Percentiles rank a stretch among this genome's conserved stretches.
These are phyloP conservation scores for Rhyacophila brunnea DNA, from an alignment of 1,140 invertebrate genomes.

Conservation along the genomic window DNA sequence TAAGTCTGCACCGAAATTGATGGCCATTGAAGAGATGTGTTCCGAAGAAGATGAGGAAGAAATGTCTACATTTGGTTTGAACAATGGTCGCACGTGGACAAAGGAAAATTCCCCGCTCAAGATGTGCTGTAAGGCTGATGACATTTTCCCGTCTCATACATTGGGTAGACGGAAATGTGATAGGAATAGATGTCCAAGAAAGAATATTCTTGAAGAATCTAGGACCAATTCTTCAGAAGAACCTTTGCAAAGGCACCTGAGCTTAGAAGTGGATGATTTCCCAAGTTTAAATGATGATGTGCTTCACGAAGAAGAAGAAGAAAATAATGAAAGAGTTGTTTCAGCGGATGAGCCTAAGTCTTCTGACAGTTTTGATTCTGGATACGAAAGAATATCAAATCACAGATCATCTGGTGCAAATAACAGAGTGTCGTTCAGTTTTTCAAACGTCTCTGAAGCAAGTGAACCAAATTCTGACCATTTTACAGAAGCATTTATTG, in stretches of 20 bases:
- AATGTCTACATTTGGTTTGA: constrained; percentile 26
- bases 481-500: constrained; percentile 1
- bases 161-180: constrained; percentile 45
- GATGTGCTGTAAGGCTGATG: constrained; percentile 46
- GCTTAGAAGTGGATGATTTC: constrained; percentile 2
- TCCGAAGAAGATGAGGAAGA: constrained; percentile 79
- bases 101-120: constrained; percentile 44
- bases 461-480: constrained; percentile 38
- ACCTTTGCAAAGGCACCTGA: constrained; percentile 10
- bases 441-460: constrained; percentile 38
- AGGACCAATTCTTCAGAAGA: constrained; percentile 6
- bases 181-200: constrained; percentile 41
- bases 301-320: neutral
- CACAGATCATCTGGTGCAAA: constrained; percentile 5
- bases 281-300: neutral
- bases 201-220: constrained; percentile 36
- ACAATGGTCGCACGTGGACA: constrained; percentile 39
- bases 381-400: constrained; percentile 2
- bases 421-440: constrained; percentile 25
- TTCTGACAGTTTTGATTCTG: neutral
- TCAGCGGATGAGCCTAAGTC: neutral
- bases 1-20: constrained; percentile 92
- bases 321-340: neutral
- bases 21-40: constrained; percentile 88
- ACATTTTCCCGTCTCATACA: constrained; percentile 49